Base-by-base conservation (phyloP, 2,113 vertebrate species). In the Gadus chalcogrammus region DNA sequence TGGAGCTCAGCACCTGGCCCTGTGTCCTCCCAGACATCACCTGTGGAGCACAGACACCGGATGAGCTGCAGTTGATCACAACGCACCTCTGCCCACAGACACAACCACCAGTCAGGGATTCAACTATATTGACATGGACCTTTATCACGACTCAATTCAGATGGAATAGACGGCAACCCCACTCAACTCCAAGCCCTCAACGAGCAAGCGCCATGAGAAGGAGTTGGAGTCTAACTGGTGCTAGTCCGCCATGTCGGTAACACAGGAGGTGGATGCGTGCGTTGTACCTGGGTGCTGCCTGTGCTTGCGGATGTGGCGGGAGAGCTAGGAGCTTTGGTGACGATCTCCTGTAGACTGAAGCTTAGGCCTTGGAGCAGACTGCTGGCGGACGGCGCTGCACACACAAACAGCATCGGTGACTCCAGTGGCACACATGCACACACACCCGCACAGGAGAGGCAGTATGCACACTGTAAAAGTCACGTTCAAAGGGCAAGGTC, bases 281-380 rank as follows among this genome's bases (percentile, higher is more conserved):
- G 42, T 48, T 1, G 17, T 87, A 91, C 88, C 90, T 89, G 88
- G 3, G 79, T 66, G 73, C 16, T 85, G 94, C 95, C 93, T 92
- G 94, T 15, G 83, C 84, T 84, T 4, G 91, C 82, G 15, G 82
- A 59, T 1, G 87, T 84, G 24, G 91, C 88, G 3, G 95, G 88
- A 67, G 96, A 82, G 71, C 89, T 88, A n/a, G 94, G 77, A 16
- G 94, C 68, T 88, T 96, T 97, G 79, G 93, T 93, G 78, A 93
- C 90, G 1, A 99, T 96, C 82, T 99, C 97, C 90, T 99, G 97
- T 68, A 99, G 92, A 82, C 95, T 99, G 93, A 97, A 98, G 92
- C 97, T 99, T 85, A 99, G 91, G 20, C 97, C 97, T 79, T 98
- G 97, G 3, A 99, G 92, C 65, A 99, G 93, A 92, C 95, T 98